These are phyloP conservation scores for Amphiprion ocellaris DNA, from an alignment of 2,113 vertebrate genomes.

Conservation along the genomic window DNA sequence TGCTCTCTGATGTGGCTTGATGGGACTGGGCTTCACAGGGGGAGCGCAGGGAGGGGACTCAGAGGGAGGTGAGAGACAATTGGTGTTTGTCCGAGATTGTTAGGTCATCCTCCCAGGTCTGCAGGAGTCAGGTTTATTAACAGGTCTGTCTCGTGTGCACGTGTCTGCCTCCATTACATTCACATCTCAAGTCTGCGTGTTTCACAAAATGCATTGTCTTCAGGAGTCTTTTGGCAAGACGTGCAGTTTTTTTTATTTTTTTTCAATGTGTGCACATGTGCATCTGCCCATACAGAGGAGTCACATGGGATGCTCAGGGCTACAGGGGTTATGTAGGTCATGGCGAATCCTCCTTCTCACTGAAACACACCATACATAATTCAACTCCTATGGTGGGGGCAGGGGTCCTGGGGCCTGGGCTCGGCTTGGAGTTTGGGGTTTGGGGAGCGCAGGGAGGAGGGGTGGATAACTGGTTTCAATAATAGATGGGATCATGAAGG, in stretches of 20 bases:
- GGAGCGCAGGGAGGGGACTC: constrained; percentile 51
- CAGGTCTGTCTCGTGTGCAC: constrained; percentile 23
- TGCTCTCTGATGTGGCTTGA: constrained; percentile 72
- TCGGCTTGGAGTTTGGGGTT: constrained; percentile 50
- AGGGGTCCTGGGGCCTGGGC: constrained; percentile 57
- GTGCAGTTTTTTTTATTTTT: constrained; percentile 4
- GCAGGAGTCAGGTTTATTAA: constrained; percentile 55
- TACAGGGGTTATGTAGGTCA: constrained; percentile 88
- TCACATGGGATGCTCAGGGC: constrained; percentile 81
- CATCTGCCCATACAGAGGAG: constrained; percentile 48
- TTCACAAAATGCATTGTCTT: constrained; percentile 12
- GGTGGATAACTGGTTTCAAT: constrained; percentile 82
- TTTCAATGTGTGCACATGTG: constrained; percentile 40
- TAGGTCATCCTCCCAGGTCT: constrained; percentile 63
- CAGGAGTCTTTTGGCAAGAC: not conserved
- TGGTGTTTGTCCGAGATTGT: constrained; percentile 73
- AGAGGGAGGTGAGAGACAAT: constrained; percentile 56
- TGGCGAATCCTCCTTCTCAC: constrained; percentile 73
- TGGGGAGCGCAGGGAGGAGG: constrained; percentile 48
- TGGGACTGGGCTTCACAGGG: constrained; percentile 50
- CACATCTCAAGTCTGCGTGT: constrained; percentile 3
- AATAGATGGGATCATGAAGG: constrained; percentile 82
- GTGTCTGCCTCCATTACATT: constrained; percentile 30
- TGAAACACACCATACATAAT: constrained; percentile 85
- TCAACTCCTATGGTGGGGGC: constrained; percentile 79